Percentiles rank a stretch among this genome's conserved stretches.
phyloP scores from a whole-genome alignment of 1,140 invertebrate species.

The Dysdera silvatica region DNA sequence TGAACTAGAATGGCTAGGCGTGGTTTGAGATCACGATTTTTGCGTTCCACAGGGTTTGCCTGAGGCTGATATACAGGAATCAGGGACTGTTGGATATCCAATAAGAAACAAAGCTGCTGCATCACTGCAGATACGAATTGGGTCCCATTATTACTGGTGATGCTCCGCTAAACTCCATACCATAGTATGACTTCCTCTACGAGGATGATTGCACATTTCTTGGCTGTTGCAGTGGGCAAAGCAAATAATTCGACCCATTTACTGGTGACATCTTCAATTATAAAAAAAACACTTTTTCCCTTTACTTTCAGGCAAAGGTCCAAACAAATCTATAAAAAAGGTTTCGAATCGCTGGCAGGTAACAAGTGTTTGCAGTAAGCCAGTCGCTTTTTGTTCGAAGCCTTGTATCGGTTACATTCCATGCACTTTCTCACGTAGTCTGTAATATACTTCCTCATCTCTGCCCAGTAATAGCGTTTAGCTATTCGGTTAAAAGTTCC shows the following conservation, averaged over 20 bases:
- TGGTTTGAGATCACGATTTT: background rate
- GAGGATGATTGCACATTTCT: background rate
- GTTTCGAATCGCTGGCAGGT: background rate
- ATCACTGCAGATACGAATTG: background rate
- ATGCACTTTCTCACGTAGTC: constrained; percentile 16
- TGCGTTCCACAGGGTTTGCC: background rate
- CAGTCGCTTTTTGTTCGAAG: background rate
- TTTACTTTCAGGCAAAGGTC: background rate
- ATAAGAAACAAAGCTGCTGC: background rate
- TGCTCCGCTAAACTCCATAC: background rate
- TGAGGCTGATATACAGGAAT: background rate
- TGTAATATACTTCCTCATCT: background rate
- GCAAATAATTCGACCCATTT: background rate
- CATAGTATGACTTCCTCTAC: background rate
- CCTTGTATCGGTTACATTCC: background rate
- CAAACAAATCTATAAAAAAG: background rate
- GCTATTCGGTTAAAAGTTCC: background rate
- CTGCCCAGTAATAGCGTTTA: background rate
- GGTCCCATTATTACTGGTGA: background rate
- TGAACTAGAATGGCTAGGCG: background rate
- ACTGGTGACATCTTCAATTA: background rate
- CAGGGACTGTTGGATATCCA: background rate
- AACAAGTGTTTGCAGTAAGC: background rate
- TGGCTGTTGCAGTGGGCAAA: background rate
- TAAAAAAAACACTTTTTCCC: background rate